Base-by-base conservation (phyloP, 2,797 vertebrate genomes). In the Heteromormyrus szaboi region DNA sequence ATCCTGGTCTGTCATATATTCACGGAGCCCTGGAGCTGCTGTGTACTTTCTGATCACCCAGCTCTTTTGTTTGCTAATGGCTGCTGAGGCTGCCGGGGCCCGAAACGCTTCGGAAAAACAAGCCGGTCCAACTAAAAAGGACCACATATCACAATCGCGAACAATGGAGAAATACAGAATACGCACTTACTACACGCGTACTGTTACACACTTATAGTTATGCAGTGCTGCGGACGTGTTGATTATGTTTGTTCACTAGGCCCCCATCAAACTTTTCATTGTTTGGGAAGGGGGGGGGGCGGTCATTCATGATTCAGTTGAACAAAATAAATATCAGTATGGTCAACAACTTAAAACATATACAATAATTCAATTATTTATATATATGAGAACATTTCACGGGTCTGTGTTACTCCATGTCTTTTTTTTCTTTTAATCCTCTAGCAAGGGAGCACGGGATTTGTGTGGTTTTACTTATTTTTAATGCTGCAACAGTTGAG, bases 401-500 rank as follows among this genome's bases (percentile, higher is more conserved):
- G 1, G 29, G 25, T 37, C 29, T 72, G 14, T 72, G 41, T 4
- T 81, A 9, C 79, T 83, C 33, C 3, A 37, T 76, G 41, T 46
- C 37, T 19, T 54, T 54, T 51, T 12, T 53, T 19, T 11, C 29
- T 22, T 84, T 84, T 94, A 95, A 95, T 94, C 94, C 93, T 79
- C 91, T 86, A 51, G 91, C 87, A 87, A 89, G 65, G 79, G 72
- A 91, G 91, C 68, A 90, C 93, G 93, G 93, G 93, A 95, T 95
- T 95, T 95, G 93, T 95, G 93, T 92, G 93, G 93, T 94, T 95
- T 95, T 94, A 94, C 95, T 95, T 95, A 94, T 95, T 94, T 95
- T 96, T 94, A 95, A 95, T 93, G 90, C 92, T 91, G 93, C 94
- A 95, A 95, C 95, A 95, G 95, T 94, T 95, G 95, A 95, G 93